These are phyloP conservation scores for Pterois miles DNA, from an alignment of 2,797 vertebrate genomes.

Conservation along the genomic window DNA sequence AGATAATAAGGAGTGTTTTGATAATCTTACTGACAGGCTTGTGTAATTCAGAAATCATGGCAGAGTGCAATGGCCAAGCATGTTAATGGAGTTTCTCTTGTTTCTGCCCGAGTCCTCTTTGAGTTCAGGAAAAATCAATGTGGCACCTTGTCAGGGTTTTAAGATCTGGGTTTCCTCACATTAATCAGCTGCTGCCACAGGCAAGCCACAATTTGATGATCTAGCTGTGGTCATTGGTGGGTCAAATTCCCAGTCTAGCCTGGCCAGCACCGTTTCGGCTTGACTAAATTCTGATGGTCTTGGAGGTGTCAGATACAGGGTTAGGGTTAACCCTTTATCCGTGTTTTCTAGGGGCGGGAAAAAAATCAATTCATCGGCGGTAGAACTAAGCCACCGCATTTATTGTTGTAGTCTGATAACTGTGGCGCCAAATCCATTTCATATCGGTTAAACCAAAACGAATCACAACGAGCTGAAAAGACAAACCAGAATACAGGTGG, in stretches of 20 bases:
- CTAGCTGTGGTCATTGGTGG: constrained; percentile 27
- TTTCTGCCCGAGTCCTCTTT: constrained; percentile 55
- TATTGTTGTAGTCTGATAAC: too few species aligned
- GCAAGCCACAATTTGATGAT: constrained; percentile 47
- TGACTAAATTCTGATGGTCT: background rate
- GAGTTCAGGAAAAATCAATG: constrained; percentile 70
- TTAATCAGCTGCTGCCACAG: constrained; percentile 36
- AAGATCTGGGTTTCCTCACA: constrained; percentile 46
- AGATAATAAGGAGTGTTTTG: constrained; percentile 65
- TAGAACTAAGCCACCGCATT: too few species aligned
- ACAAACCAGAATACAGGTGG: too few species aligned
- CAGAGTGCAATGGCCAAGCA: constrained; percentile 49
- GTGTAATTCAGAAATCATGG: constrained; percentile 60
- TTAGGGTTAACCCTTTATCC: too few species aligned
- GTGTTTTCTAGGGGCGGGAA: background rate
- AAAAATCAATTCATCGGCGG: too few species aligned
- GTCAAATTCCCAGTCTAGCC: constrained; percentile 26
- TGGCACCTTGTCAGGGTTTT: constrained; percentile 66
- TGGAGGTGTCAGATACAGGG: background rate
- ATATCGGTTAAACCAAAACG: too few species aligned
- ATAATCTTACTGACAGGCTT: constrained; percentile 47
- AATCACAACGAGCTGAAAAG: too few species aligned
- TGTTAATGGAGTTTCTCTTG: constrained; percentile 68
- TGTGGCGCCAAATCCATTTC: too few species aligned
- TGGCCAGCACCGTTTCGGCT: background rate